Conservation (phyloP, 1,140 invertebrate species). For the Drosophila bocqueti region DNA sequence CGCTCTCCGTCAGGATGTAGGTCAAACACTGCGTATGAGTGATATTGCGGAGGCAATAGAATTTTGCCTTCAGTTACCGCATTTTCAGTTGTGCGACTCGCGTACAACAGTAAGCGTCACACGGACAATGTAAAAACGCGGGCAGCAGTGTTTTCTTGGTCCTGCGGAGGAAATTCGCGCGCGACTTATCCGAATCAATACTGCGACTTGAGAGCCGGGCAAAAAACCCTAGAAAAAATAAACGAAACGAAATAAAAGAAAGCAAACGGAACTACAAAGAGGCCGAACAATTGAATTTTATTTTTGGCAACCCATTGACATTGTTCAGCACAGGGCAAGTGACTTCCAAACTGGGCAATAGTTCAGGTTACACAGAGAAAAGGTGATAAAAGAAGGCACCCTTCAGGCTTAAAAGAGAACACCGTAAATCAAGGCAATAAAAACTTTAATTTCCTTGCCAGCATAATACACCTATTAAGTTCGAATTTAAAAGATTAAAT, state of each 20-base stretch:
- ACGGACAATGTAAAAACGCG: constrained; percentile 22
- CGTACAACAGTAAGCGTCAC: constrained; percentile 42
- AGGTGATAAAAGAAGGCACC: not conserved
- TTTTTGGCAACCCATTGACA: constrained; percentile 56
- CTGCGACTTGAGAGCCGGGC: constrained; percentile 27
- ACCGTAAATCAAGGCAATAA: not conserved
- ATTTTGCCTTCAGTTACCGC: constrained; percentile 34
- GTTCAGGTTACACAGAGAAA: constrained; percentile 13
- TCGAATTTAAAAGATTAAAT: too few relatives aligned
- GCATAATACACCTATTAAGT: not conserved
- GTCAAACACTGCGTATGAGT: constrained; percentile 76
- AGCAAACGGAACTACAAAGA: constrained; percentile 19
- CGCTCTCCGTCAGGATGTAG: constrained; percentile 54
- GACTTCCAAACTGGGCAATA: constrained; percentile 10
- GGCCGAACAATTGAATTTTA: constrained; percentile 49
- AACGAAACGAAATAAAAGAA: constrained; percentile 20
- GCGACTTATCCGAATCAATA: constrained; percentile 59
- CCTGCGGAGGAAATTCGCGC: constrained; percentile 55
- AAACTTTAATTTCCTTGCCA: not conserved
- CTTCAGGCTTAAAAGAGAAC: not conserved
- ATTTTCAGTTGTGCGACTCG: constrained; percentile 61
- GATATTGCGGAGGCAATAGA: constrained; percentile 32
- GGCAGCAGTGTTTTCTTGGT: constrained; percentile 2
- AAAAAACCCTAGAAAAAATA: not conserved
- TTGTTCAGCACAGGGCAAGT: constrained; percentile 37